A percentile compares a stretch with the other conserved stretches of the same genome.
Evolutionary conservation across 2,888 invertebrate species (phyloP).

Genomic region (Drosophila prolongata): DNA sequence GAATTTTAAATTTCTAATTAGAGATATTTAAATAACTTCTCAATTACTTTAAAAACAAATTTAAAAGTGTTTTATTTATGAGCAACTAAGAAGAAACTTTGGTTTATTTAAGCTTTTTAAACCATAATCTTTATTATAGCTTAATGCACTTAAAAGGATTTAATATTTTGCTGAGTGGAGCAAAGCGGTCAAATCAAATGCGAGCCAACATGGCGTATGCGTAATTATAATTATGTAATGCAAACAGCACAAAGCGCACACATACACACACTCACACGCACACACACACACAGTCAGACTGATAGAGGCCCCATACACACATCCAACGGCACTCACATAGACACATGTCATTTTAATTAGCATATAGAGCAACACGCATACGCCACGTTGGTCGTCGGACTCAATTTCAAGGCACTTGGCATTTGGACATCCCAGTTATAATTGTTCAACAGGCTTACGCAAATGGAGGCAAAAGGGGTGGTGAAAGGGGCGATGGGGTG

Average conservation of each 20-base stretch:
- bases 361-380: slow-evolving; percentile 68
- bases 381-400: slow-evolving; percentile 74
- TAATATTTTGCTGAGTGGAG: slow-evolving; percentile 7
- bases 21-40: too few relatives aligned
- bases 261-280: slow-evolving; percentile 14
- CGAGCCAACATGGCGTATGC: slow-evolving; percentile 74
- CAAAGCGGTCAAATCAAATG: slow-evolving; percentile 59
- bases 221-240: slow-evolving; percentile 78
- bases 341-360: slow-evolving; percentile 69
- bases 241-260: slow-evolving; percentile 63
- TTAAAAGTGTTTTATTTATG: too few relatives aligned
- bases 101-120: neutral
- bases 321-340: neutral
- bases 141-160: too few relatives aligned
- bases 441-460: slow-evolving; percentile 78
- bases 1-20: too few relatives aligned
- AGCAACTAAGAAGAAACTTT: too few relatives aligned
- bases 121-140: neutral
- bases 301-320: slow-evolving; percentile 1
- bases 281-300: slow-evolving; percentile 6
- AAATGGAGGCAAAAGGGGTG: slow-evolving; percentile 33
- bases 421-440: slow-evolving; percentile 78
- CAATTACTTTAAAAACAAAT: too few relatives aligned
- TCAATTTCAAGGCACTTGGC: slow-evolving; percentile 77
- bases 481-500: neutral